Conservation (phyloP, 2,113 vertebrate genomes). For the Peromyscus leucopus region DNA sequence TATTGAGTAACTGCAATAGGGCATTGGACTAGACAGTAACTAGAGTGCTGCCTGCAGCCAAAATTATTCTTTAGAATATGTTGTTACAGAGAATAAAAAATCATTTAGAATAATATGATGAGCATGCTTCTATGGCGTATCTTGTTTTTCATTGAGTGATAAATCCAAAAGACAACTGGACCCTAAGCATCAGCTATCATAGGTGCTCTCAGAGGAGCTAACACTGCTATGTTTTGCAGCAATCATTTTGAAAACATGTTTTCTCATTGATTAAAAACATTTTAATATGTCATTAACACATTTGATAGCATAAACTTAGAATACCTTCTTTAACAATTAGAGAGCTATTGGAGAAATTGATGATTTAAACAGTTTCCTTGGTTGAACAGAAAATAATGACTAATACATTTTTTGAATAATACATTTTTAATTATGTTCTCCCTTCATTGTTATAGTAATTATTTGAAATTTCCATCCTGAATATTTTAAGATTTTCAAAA, state of each 20-base stretch:
- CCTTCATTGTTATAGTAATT: not conserved
- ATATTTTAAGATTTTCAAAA: not conserved
- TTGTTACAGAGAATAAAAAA: not conserved
- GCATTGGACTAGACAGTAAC: not conserved
- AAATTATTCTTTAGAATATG: not conserved
- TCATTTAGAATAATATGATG: not conserved
- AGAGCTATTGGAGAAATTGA: not conserved
- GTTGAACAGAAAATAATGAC: not conserved
- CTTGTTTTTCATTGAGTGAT: not conserved
- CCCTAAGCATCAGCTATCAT: not conserved
- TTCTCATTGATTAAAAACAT: not conserved
- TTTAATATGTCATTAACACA: not conserved
- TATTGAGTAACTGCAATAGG: not conserved
- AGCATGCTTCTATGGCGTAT: not conserved
- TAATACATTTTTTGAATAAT: not conserved
- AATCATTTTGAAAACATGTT: not conserved
- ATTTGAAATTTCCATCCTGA: not conserved
- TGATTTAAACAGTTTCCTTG: not conserved
- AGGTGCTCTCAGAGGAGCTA: not conserved
- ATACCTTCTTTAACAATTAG: not conserved
- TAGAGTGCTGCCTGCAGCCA: not conserved
- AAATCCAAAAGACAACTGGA: not conserved
- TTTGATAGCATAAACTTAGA: not conserved
- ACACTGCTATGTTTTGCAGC: not conserved
- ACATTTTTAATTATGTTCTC: not conserved